These are phyloP conservation scores for Drosophila atroscutellata DNA, from an alignment of 2,888 invertebrate species.

Conservation along the genomic window DNA sequence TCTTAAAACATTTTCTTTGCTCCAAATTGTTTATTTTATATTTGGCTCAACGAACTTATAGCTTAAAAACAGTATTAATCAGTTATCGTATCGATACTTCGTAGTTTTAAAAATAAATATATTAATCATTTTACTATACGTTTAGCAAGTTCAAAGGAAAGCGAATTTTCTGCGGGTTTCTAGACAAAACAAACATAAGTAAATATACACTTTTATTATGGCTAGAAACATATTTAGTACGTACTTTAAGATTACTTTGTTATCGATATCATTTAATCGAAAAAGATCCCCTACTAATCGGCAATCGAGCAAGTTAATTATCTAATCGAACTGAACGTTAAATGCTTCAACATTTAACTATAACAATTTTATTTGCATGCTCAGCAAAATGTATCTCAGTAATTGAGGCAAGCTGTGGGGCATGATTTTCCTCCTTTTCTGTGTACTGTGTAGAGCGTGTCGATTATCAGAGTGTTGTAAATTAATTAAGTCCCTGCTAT, in stretches of 20 bases:
- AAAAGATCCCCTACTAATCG: neutral
- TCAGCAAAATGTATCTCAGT: conserved; percentile 24
- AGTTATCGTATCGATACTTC: neutral
- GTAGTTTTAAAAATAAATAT: neutral
- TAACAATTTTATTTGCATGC: conserved; percentile 35
- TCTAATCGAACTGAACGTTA: conserved; percentile 7
- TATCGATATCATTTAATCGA: neutral
- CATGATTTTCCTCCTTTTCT: neutral
- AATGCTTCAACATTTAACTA: conserved; percentile 3
- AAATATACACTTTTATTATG: neutral
- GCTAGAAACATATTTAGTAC: neutral
- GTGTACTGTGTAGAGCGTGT: conserved; percentile 13
- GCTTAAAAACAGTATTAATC: neutral
- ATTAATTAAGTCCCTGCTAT: conserved; percentile 66
- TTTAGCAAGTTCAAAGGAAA: neutral
- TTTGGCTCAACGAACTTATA: neutral
- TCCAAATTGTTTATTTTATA: neutral
- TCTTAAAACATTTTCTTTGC: neutral
- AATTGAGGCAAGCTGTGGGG: conserved; percentile 38
- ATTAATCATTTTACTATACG: neutral
- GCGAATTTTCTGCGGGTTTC: neutral
- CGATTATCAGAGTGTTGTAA: conserved; percentile 33
- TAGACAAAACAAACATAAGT: neutral
- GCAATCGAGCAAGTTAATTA: neutral
- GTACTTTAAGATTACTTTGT: neutral